These are phyloP conservation scores for Lagopus muta DNA, from an alignment of 2,113 vertebrate species.

Conservation along the genomic window DNA sequence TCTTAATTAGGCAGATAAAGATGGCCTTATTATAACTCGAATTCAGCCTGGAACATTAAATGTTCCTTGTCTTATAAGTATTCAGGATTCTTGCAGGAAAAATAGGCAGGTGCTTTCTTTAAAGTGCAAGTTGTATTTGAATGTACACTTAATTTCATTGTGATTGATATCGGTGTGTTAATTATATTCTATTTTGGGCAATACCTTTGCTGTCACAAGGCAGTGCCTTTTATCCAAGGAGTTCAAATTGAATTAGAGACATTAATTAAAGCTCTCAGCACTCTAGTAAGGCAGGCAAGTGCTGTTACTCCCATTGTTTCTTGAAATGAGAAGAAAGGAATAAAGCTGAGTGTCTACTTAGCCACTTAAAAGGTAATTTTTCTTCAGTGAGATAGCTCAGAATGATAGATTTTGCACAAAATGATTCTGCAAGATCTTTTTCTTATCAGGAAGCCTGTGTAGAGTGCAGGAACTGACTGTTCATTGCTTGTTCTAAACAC, in stretches of 20 bases:
- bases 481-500: background rate
- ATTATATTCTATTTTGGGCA: conserved; percentile 73
- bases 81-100: conserved; percentile 48
- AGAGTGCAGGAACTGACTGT: background rate
- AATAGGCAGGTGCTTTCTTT: conserved; percentile 51
- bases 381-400: conserved; percentile 41
- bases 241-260: conserved; percentile 72
- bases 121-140: conserved; percentile 67
- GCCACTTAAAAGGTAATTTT: conserved; percentile 62
- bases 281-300: conserved; percentile 66
- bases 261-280: conserved; percentile 72
- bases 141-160: conserved; percentile 65
- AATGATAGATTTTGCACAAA: conserved; percentile 35
- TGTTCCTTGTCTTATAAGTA: conserved; percentile 13
- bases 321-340: conserved; percentile 67
- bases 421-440: background rate
- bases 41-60: conserved; percentile 6
- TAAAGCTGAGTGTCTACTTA: conserved; percentile 61
- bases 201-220: conserved; percentile 68
- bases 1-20: background rate
- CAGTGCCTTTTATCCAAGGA: conserved; percentile 68
- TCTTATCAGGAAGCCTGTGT: background rate
- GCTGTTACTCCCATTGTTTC: conserved; percentile 62
- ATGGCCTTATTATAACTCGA: background rate
- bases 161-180: conserved; percentile 72